These are phyloP conservation scores for Turritopsis dohrnii DNA, from an alignment of 30 jellyfish, hydroid and myxozoan species.

Conservation along the genomic window DNA sequence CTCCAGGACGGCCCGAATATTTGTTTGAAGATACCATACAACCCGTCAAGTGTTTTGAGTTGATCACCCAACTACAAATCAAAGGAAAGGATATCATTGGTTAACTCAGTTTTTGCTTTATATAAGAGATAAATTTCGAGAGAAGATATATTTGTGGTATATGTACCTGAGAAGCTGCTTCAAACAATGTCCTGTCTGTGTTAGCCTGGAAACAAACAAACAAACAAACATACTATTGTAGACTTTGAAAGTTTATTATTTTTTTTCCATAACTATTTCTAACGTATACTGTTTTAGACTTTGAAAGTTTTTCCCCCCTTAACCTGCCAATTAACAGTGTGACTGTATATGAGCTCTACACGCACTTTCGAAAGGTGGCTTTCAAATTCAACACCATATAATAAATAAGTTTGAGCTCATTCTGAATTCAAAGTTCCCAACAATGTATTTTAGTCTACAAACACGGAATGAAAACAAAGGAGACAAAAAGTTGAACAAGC, in stretches of 20 bases:
- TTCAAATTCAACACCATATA: too few relatives aligned
- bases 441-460: too few relatives aligned
- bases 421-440: too few relatives aligned
- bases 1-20: constrained; percentile 38
- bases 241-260: too few relatives aligned
- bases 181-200: not conserved
- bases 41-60: constrained; percentile 27
- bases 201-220: not conserved
- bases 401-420: too few relatives aligned
- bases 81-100: not conserved
- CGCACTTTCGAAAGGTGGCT: too few relatives aligned
- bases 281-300: too few relatives aligned
- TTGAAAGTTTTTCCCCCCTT: too few relatives aligned
- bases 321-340: too few relatives aligned
- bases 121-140: not conserved
- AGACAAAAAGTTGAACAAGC: too few relatives aligned
- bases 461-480: too few relatives aligned
- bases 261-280: not conserved
- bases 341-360: too few relatives aligned
- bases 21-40: constrained; percentile 11
- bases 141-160: not conserved
- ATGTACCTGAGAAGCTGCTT: constrained; percentile 1
- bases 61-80: constrained; percentile 8
- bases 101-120: not conserved
- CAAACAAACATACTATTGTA: not conserved